These are phyloP conservation scores for Drosophila murphyi DNA, from an alignment of 1,140 invertebrate genomes.

Conservation along the genomic window DNA sequence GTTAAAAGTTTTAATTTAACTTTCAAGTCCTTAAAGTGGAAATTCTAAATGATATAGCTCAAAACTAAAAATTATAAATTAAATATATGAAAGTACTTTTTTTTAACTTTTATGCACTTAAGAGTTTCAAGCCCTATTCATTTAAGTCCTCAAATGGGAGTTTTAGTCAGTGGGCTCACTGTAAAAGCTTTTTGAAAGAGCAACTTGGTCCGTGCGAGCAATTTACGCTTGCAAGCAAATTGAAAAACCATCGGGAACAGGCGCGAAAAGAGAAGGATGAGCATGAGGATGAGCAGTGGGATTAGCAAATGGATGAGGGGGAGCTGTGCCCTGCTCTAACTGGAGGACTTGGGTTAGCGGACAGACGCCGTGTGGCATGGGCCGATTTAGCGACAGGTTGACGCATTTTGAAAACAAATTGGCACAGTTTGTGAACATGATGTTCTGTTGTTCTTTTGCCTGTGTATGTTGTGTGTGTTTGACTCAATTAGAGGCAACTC, in stretches of 20 bases:
- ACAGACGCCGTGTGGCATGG: background rate
- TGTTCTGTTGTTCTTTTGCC: conserved; percentile 13
- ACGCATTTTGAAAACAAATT: conserved; percentile 82
- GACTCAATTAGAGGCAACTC: conserved; percentile 81
- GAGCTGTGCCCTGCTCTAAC: background rate
- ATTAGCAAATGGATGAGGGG: background rate
- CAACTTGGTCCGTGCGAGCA: conserved; percentile 43
- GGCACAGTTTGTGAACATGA: conserved; percentile 74
- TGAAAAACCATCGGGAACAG: conserved; percentile 76
- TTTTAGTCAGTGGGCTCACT: too few relatives aligned
- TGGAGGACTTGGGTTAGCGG: background rate
- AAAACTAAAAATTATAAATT: too few relatives aligned
- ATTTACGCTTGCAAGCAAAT: conserved; percentile 80
- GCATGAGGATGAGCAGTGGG: background rate
- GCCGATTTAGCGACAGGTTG: conserved; percentile 66
- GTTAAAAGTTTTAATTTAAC: too few relatives aligned
- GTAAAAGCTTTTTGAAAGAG: background rate
- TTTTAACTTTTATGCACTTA: too few relatives aligned
- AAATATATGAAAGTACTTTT: too few relatives aligned
- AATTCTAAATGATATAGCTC: too few relatives aligned
- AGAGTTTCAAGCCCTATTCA: too few relatives aligned
- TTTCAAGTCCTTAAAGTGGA: too few relatives aligned
- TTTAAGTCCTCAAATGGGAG: too few relatives aligned
- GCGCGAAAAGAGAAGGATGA: conserved; percentile 19
- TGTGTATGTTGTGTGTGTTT: conserved; percentile 42